Conservation (phyloP, 92 coral and sea anemone genomes). For the Diadumene lineata region DNA sequence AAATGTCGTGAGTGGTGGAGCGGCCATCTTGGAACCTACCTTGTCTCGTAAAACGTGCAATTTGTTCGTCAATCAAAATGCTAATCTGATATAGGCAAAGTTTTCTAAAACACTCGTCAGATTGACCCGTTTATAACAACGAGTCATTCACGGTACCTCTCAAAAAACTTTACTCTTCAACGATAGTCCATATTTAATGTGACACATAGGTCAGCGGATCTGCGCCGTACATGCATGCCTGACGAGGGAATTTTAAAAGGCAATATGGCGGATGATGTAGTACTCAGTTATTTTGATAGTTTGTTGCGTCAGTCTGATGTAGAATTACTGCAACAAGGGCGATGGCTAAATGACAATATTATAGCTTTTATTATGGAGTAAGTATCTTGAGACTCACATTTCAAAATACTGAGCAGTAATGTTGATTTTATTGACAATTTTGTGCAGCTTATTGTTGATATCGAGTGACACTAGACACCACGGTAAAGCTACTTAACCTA, state of each 20-base stretch:
- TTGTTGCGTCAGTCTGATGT: constrained; percentile 84
- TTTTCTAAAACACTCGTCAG: background rate
- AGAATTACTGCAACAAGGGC: constrained; percentile 74
- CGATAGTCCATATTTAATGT: constrained; percentile 26
- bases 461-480: too few species aligned
- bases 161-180: constrained; percentile 17
- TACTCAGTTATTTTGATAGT: constrained; percentile 88
- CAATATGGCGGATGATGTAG: constrained; percentile 49
- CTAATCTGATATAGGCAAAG: background rate
- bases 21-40: constrained; percentile 62
- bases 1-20: constrained; percentile 9
- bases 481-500: too few species aligned
- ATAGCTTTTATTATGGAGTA: constrained; percentile 96
- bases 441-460: too few species aligned
- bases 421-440: too few species aligned
- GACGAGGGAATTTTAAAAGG: constrained; percentile 59
- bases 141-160: background rate
- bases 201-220: constrained; percentile 40
- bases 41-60: background rate
- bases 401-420: background rate
- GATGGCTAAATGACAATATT: constrained; percentile 89
- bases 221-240: constrained; percentile 47
- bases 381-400: constrained; percentile 25
- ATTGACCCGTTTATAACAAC: background rate
- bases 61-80: background rate